Evolutionary conservation across 2,888 invertebrate species (phyloP), one percentile per base, ranked within the genome.

Genomic region (Dorcus hopei): DNA sequence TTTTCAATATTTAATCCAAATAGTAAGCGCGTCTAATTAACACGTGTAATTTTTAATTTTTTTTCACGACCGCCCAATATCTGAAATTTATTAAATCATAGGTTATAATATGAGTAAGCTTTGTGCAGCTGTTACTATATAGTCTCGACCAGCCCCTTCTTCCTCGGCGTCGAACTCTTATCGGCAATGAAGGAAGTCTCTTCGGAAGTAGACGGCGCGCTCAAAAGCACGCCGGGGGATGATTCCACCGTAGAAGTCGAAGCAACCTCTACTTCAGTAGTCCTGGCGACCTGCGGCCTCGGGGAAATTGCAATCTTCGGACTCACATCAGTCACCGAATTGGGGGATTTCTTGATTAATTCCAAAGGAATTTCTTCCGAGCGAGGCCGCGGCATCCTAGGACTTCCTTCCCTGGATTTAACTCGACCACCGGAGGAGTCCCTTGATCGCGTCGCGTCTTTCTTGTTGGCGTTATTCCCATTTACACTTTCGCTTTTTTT

Each of bases 331-430:
- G 80, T 80, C 61, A 81, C 77, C 23, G 81, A 79, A 49, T 80
- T 80, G 23, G 84, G 79, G 3, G 82, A 81, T 61, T 84, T 82
- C 62, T 86, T 85, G 70, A 93, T 90, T 63, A 91, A 87, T 70
- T 91, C 92, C 43, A 93, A 75, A 0, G 92, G 92, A 48, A 93
- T 93, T 68, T 92, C 91, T 71, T 91, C 88, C 23, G 88, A 90
- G 58, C 89, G 82, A 0, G 91, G 87, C 41, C 91, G 80, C 0
- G 90, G 89, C 79, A 85, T 81, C 61, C 85, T 81, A 0, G 87
- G 87, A n/a, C 91, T 91, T 11, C 83, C 83, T 19, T 91, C 90
- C 5, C 91, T 80, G 0, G 90, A 90, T 2, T 85, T 81, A 41
- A 64, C 69, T 49, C 71, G 62, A 50, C 80, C 79, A 1, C 81